Percentiles rank a stretch among this genome's conserved stretches.
Conservation (phyloP, 2,888 invertebrate species). For the Smittia aterrima region DNA sequence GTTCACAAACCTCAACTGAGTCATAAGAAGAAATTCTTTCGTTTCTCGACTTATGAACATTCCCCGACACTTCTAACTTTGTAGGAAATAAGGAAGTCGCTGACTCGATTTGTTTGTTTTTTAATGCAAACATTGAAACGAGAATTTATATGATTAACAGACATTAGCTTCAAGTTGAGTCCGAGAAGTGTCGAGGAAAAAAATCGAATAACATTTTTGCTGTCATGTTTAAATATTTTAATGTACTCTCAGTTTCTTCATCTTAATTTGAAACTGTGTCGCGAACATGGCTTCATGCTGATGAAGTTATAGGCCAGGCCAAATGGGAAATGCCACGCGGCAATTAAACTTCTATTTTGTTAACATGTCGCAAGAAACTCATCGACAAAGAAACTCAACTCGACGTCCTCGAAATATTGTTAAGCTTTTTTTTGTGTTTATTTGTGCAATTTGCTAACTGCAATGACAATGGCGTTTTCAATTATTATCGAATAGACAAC, state of each 20-base stretch:
- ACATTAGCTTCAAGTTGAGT: background rate
- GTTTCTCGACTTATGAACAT: no score
- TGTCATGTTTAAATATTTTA: background rate
- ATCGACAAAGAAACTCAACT: no score
- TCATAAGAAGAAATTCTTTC: background rate
- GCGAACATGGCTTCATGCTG: background rate
- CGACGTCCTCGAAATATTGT: no score
- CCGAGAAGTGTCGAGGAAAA: background rate
- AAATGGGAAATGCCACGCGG: background rate
- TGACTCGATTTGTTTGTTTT: background rate
- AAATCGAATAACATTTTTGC: background rate
- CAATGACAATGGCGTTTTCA: no score
- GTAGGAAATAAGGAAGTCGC: background rate
- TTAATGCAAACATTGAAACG: background rate
- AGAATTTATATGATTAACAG: background rate
- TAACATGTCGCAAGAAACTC: no score
- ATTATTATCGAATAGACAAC: no score
- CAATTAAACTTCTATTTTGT: background rate
- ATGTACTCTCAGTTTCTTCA: background rate
- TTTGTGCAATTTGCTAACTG: no score
- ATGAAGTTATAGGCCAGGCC: constrained; percentile 2
- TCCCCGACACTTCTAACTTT: background rate
- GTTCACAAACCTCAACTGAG: background rate
- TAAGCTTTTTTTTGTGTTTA: no score
- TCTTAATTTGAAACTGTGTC: background rate